Evolutionary conservation across 2,797 vertebrate species (phyloP), one percentile per base, ranked within the genome.

Genomic region (Tragopan temminckii): DNA sequence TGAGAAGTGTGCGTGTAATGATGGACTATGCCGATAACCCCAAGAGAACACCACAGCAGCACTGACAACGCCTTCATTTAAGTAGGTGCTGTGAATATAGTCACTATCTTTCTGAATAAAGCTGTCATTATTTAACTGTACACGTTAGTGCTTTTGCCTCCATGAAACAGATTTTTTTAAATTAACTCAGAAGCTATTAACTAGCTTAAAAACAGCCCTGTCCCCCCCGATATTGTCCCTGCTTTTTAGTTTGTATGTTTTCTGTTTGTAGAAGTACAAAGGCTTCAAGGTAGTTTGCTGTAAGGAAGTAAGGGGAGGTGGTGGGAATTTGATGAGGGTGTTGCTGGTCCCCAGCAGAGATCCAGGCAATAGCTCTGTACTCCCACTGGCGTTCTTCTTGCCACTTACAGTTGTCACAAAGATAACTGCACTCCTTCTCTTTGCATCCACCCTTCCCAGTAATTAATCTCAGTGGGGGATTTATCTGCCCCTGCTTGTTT

Each of bases 391-490:
- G 76, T 11, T 87, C 29, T 89, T 85, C 68, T 89, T 94, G 80
- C 70, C 77, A 64, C 85, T 94, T 93, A 46, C 31, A 85, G 92
- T 88, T 94, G 82, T 94, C 86, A 89, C 88, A 70, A 86, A 94
- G 75, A 93, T 87, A 95, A 88, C 90, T 83, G 75, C 69, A 46
- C 72, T 91, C 50, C 50, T 33, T 94, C 84, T 86, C 68, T 68
- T 92, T 91, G 59, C 69, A 84, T 79, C 72, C 57, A 76, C 45
- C 66, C 77, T 93, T 80, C 80, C 87, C 40, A 61, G 70, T 94
- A 85, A 94, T 92, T 96, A 90, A 94, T 93, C 93, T 96, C 91
- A 64, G 86, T 18, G 4, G 88, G 92, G 81, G 90, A 88, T 90
- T 88, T 93, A 91, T 93, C 87, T 90, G 69, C 71, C 80, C 89